Percentiles rank a stretch among this genome's conserved stretches.
Conservation (phyloP, 2,888 invertebrate genomes). For the Steromphala cineraria region DNA sequence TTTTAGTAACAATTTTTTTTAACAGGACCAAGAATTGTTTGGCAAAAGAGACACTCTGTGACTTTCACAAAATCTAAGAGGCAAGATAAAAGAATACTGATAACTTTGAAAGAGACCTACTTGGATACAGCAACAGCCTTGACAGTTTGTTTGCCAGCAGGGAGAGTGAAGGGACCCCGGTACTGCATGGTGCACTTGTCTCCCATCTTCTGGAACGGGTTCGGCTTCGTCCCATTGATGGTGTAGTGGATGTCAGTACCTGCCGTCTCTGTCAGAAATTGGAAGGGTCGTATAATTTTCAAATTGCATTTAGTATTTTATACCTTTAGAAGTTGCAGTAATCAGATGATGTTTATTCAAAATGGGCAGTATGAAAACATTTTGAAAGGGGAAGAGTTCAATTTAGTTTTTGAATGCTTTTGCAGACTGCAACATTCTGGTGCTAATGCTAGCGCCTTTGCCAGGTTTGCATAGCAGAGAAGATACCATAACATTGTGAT, state of each 20-base stretch:
- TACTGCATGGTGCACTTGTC: constrained; percentile 72
- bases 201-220: constrained; percentile 71
- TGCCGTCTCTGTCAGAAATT: constrained; percentile 62
- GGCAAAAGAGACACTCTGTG: neutral
- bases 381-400: too few species aligned
- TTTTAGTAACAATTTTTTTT: too few species aligned
- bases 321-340: neutral
- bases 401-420: too few species aligned
- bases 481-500: too few species aligned
- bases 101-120: constrained; percentile 52
- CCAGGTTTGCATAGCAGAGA: too few species aligned
- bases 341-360: neutral
- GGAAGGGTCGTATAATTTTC: too few species aligned
- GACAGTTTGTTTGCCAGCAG: constrained; percentile 73
- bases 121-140: constrained; percentile 73
- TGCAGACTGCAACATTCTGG: too few species aligned
- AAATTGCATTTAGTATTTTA: neutral
- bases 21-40: too few species aligned
- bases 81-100: neutral
- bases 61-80: neutral
- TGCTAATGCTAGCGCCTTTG: too few species aligned
- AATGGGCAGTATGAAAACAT: too few species aligned
- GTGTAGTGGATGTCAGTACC: constrained; percentile 74
- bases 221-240: constrained; percentile 75
- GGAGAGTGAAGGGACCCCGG: constrained; percentile 72